phyloP scores from a whole-genome alignment of 2,113 vertebrate genomes.

The Tachysurus fulvidraco region DNA sequence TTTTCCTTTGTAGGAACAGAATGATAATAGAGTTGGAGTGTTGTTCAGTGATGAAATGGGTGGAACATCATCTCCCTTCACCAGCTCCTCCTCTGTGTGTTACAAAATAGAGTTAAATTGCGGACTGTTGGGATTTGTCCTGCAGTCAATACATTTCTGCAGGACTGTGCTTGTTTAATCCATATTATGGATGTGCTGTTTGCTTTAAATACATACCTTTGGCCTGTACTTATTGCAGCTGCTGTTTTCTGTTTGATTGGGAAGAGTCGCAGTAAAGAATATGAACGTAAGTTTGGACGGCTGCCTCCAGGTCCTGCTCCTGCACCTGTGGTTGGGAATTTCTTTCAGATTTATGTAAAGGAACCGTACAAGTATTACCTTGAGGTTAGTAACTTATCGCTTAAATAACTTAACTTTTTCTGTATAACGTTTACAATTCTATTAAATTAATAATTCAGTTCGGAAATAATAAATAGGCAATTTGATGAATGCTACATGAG shows the following conservation, averaged over 20 bases:
- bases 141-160: neutral
- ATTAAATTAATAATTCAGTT: neutral
- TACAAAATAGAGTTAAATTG: neutral
- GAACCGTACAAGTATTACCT: slow-evolving; percentile 70
- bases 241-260: slow-evolving; percentile 39
- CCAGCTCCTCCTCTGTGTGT: neutral
- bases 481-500: too few relatives aligned
- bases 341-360: slow-evolving; percentile 68
- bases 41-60: neutral
- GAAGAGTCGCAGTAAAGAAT: slow-evolving; percentile 31
- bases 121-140: neutral
- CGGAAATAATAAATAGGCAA: too few relatives aligned
- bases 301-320: slow-evolving; percentile 78
- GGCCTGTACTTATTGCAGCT: too few relatives aligned
- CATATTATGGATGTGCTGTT: too few relatives aligned
- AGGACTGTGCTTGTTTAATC: neutral
- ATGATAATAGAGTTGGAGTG: neutral
- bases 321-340: slow-evolving; percentile 75
- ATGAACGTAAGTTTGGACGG: neutral
- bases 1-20: neutral
- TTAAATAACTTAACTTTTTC: neutral
- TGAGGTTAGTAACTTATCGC: slow-evolving; percentile 66
- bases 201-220: too few relatives aligned
- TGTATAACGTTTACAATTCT: neutral
- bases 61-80: neutral